Percentiles rank a stretch among this genome's conserved stretches.
Evolutionary conservation across 2,797 vertebrate genomes (phyloP).

Genomic region (Myotis pilosus): DNA sequence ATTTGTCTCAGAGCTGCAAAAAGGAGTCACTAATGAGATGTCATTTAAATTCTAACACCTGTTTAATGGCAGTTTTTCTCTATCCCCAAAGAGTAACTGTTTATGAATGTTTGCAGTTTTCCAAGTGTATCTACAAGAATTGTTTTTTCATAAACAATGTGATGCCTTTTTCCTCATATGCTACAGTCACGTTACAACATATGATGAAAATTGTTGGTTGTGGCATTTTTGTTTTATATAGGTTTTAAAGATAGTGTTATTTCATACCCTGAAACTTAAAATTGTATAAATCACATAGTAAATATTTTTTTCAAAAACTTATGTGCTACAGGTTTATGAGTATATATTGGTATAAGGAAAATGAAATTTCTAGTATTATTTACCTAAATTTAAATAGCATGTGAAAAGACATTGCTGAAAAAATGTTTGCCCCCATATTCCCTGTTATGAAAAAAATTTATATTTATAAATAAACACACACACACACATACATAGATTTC

Average conservation of each 20-base stretch:
- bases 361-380: conserved; percentile 75
- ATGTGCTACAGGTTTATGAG: conserved; percentile 76
- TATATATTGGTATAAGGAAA: conserved; percentile 75
- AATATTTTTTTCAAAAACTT: conserved; percentile 78
- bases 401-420: not conserved
- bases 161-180: conserved; percentile 75
- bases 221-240: conserved; percentile 75
- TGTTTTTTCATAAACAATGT: conserved; percentile 84
- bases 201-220: conserved; percentile 69
- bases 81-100: conserved; percentile 87
- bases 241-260: conserved; percentile 64
- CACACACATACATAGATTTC: conserved; percentile 6
- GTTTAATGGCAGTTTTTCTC: conserved; percentile 88
- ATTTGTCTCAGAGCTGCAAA: conserved; percentile 85
- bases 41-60: conserved; percentile 90
- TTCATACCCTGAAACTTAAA: conserved; percentile 66
- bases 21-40: conserved; percentile 88
- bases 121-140: conserved; percentile 84
- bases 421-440: not conserved
- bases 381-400: conserved; percentile 75
- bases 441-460: conserved; percentile 35
- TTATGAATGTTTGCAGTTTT: conserved; percentile 87
- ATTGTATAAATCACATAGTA: conserved; percentile 76
- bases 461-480: conserved; percentile 46
- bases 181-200: conserved; percentile 60